Conservation (phyloP, 2,797 vertebrate species). For the Adrianichthys oophorus region DNA sequence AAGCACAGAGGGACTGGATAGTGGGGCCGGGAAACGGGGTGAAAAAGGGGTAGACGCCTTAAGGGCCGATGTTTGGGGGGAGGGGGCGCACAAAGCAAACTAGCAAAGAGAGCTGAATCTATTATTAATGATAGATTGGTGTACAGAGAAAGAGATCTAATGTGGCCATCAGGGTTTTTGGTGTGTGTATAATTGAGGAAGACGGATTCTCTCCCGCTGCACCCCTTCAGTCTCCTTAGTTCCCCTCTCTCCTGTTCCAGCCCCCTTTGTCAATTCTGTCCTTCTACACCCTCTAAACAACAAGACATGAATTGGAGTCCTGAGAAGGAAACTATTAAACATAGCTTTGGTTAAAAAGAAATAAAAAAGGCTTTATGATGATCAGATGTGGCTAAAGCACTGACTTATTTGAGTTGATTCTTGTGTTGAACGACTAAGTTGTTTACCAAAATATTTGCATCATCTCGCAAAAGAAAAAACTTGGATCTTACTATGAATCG, state of each 20-base stretch:
- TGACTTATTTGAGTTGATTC: not conserved
- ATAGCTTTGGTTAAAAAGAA: constrained; percentile 13
- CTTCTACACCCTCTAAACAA: constrained; percentile 18
- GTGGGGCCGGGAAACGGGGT: constrained; percentile 35
- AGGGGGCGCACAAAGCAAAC: constrained; percentile 56
- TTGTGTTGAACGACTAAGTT: not conserved
- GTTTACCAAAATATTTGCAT: not conserved
- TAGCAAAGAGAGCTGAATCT: constrained; percentile 67
- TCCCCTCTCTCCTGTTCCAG: constrained; percentile 14
- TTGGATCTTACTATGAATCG: too few relatives aligned
- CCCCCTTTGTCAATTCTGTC: not conserved
- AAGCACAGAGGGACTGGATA: constrained; percentile 38
- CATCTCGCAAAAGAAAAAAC: too few relatives aligned
- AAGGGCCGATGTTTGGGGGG: constrained; percentile 53
- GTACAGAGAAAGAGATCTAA: constrained; percentile 80
- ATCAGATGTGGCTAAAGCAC: constrained; percentile 34
- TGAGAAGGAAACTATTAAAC: constrained; percentile 10
- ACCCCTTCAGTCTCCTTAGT: constrained; percentile 37
- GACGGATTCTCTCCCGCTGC: constrained; percentile 59
- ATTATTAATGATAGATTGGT: constrained; percentile 81
- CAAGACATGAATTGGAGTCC: constrained; percentile 10
- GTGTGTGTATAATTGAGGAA: constrained; percentile 62
- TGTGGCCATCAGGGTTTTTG: constrained; percentile 71
- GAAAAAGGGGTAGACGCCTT: constrained; percentile 44
- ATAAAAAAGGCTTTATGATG: constrained; percentile 26